Evolutionary conservation across 2,888 invertebrate species (phyloP), one percentile per base, ranked within the genome.

Genomic region (Tetragonisca angustula): DNA sequence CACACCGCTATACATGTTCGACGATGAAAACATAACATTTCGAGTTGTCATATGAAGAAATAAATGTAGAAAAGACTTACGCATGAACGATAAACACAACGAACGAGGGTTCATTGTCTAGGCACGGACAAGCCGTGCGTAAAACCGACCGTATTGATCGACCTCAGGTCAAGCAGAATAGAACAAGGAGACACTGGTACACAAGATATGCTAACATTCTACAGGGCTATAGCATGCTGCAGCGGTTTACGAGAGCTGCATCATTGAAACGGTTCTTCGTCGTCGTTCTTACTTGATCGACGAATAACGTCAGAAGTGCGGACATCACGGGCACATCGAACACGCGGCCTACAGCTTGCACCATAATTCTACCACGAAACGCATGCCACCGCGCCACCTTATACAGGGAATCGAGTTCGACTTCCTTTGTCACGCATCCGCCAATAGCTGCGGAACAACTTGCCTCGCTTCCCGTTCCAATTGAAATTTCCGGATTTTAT

Each of bases 131-230:
- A 83, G 74, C 79, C 89, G 89, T 80, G 76, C 82, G 72, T 74
- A 79, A 87, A 83, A 87, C 80, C 80, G 79, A 85, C 79, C 43
- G 90, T 89, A 89, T 89, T 89, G 89, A 89, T 89, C 89, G 89
- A 83, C 73, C 69, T 81, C 78, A 62, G 72, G 77, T 79, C 82
- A 85, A 81, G 77, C 73, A 70, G 86, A 83, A 87, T 68, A 78
- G 78, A 85, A 71, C 79, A 75, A 79, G 86, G 87, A 81, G 81
- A 69, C 79, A 84, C 81, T 87, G 85, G 73, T 84, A 82, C 80
- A 81, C 82, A 71, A 85, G 84, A 81, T 83, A 85, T 77, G 82
- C 80, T 83, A 80, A 87, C 85, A 72, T 87, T 84, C 85, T 87
- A 85, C 82, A 64, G 79, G 75, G 77, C 78, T 87, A 87, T 87